Base-by-base conservation (phyloP, 1,140 invertebrate species). In the Cheumatopsyche charites region DNA sequence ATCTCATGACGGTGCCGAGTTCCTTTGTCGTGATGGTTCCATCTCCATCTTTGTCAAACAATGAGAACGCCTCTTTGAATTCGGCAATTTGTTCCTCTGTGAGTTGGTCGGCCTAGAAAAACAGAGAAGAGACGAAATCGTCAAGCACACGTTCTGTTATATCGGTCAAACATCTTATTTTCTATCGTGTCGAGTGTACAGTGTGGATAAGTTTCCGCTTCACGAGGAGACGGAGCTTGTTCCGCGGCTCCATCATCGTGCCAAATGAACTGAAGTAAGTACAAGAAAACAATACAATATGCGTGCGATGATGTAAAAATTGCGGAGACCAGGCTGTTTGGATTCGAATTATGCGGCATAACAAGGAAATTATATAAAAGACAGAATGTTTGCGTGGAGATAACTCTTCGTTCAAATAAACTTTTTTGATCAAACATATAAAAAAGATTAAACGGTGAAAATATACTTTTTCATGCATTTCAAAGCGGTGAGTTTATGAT, bases 21-120 rank as follows among this genome's bases (percentile, higher is more conserved):
- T 99, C 97, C 89, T 99, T 98, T 82, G 97, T 98, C 77, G 97
- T 98, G 86, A 99, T 99, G 79, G 97, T 98, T 83, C 98, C 98
- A 88, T 99, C 97, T 72, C 97, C 97, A 84, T 99, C 97, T 87
- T 99, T 99, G 86, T 99, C 97, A 87, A 99, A 99, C 79, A 99
- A 89, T 85, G 96, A 98, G 84, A 99, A 98, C 74, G 97, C 97
- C 87, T 99, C 97, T 88, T 99, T 99, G 89, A 99, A 98, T 87
- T 99, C 97, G 79, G 95, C 95, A 83, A 97, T 98, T 86, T 98
- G 95, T 89, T 98, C 95, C 85, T 97, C 95, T 84, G 95, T 97
- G 80, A 98, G 89, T 89, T 98, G 95, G 88, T 98, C 95, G 83
- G 95, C 95, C 95, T 96, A 84, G 47, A 83, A 87, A 71, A 77